A percentile compares a stretch with the other conserved stretches of the same genome.
phyloP scores from a whole-genome alignment of 2,113 vertebrate species.

The Guaruba guarouba region DNA sequence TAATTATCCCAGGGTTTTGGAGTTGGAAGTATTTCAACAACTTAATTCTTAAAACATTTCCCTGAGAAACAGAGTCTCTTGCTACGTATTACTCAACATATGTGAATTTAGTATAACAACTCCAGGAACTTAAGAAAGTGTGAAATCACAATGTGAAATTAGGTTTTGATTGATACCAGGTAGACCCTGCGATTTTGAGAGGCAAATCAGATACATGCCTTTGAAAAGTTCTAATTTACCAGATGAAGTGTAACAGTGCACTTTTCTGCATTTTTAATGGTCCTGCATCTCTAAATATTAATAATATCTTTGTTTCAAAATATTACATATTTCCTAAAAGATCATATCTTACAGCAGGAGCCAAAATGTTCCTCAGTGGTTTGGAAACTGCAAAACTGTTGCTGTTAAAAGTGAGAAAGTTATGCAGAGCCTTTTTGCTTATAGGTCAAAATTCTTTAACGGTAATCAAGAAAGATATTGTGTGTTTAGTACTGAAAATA shows the following conservation, averaged over 20 bases:
- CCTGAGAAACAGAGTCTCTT: neutral
- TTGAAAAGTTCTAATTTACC: neutral
- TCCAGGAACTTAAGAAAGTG: neutral
- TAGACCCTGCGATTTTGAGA: neutral
- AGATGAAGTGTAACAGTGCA: neutral
- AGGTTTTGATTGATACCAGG: neutral
- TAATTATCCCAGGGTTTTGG: neutral
- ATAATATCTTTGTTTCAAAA: neutral
- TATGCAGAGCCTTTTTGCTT: neutral
- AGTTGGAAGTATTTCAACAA: neutral
- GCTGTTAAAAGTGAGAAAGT: neutral
- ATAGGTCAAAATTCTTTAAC: neutral
- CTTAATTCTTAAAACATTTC: neutral
- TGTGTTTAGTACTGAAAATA: neutral
- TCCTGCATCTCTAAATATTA: neutral
- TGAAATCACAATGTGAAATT: neutral
- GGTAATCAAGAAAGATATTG: neutral
- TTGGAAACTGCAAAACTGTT: neutral
- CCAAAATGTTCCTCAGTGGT: neutral
- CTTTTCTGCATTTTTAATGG: neutral
- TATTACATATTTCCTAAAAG: neutral
- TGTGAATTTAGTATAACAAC: neutral
- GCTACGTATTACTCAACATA: rapidly evolving
- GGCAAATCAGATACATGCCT: neutral
- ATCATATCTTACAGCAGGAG: neutral